A percentile compares a stretch with the other conserved stretches of the same genome.
These are phyloP conservation scores for Champsocephalus gunnari DNA, from an alignment of 2,797 vertebrate species.

Conservation along the genomic window DNA sequence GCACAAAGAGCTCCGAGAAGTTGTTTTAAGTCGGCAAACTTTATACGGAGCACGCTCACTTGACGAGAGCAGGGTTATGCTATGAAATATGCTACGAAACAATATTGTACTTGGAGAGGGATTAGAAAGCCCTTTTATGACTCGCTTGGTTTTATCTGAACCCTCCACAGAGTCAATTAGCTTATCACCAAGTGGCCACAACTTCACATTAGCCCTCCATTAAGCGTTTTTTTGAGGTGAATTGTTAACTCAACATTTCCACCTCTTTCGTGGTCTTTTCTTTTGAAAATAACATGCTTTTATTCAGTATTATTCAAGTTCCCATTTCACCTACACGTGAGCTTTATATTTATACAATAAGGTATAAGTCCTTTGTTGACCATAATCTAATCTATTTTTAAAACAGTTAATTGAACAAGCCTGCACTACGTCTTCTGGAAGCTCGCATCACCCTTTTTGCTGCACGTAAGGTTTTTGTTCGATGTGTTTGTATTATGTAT, in stretches of 20 bases:
- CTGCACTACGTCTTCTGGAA: not conserved
- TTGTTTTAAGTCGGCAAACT: conserved; percentile 30
- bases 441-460: not conserved
- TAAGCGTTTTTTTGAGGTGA: not conserved
- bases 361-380: not conserved
- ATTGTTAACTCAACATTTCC: not conserved
- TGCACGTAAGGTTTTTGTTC: too few species aligned
- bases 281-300: not conserved
- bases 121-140: conserved; percentile 41
- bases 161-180: conserved; percentile 39
- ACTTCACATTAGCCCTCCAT: conserved; percentile 14
- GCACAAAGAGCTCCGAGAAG: conserved; percentile 19
- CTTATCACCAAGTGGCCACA: conserved; percentile 27
- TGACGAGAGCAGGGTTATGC: conserved; percentile 27
- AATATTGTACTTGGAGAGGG: conserved; percentile 29
- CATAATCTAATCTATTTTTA: not conserved
- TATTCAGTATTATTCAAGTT: too few species aligned
- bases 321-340: not conserved
- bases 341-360: not conserved
- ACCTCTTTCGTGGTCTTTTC: not conserved
- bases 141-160: conserved; percentile 9
- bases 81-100: conserved; percentile 44
- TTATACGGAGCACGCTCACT: conserved; percentile 21
- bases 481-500: not conserved
- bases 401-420: not conserved